phyloP scores from a whole-genome alignment of 1,140 invertebrate species.

The Psix sp. region DNA sequence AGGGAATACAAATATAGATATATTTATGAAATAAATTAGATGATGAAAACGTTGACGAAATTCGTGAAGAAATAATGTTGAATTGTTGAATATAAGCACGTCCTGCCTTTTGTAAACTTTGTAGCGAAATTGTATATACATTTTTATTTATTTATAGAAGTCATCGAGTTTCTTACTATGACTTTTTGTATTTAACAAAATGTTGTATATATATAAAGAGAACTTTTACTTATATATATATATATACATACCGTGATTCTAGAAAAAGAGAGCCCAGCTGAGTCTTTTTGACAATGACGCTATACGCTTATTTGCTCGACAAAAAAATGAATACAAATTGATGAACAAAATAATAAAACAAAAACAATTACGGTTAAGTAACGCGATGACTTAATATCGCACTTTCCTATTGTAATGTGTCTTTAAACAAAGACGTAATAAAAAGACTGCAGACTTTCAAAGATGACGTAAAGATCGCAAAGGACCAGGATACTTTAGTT shows the following conservation, averaged over 20 bases:
- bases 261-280: slow-evolving; percentile 66
- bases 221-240: neutral
- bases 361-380: slow-evolving; percentile 6
- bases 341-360: neutral
- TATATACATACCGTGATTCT: neutral
- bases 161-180: slow-evolving; percentile 64
- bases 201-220: too few species aligned
- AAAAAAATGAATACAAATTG: slow-evolving; percentile 10
- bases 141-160: slow-evolving; percentile 67
- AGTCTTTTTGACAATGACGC: slow-evolving; percentile 70
- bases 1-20: slow-evolving; percentile 21
- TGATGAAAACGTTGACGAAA: slow-evolving; percentile 28
- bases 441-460: slow-evolving; percentile 35
- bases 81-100: slow-evolving; percentile 58
- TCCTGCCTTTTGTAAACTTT: slow-evolving; percentile 64
- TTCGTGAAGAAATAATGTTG: slow-evolving; percentile 24
- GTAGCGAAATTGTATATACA: slow-evolving; percentile 60
- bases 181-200: slow-evolving; percentile 60
- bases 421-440: slow-evolving; percentile 7
- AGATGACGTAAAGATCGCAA: slow-evolving; percentile 11
- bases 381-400: slow-evolving; percentile 35
- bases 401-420: slow-evolving; percentile 19
- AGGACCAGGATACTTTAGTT: slow-evolving; percentile 32
- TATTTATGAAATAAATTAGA: slow-evolving; percentile 31
- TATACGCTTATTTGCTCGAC: slow-evolving; percentile 73